phyloP scores from a whole-genome alignment of 2,797 vertebrate species.

The Hyperoplus immaculatus region DNA sequence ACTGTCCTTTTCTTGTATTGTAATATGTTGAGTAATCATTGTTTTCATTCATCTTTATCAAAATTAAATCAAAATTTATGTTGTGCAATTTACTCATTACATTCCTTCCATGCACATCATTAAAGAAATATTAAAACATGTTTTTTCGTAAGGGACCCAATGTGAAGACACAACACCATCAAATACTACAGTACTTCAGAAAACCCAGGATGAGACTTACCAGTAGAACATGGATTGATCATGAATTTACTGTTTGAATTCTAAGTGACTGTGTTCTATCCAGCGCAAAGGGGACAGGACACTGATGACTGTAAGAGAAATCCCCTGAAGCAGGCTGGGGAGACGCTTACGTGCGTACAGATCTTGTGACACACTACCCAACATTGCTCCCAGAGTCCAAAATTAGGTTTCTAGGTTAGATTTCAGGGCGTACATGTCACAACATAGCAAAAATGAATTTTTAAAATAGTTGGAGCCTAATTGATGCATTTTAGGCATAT shows the following conservation, averaged over 20 bases:
- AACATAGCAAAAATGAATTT: slow-evolving; percentile 27
- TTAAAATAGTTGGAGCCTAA: slow-evolving; percentile 54
- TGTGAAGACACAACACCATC: not conserved
- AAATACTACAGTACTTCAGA: slow-evolving; percentile 9
- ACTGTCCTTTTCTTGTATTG: no score
- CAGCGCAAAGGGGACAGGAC: slow-evolving; percentile 40
- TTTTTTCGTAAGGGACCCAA: not conserved
- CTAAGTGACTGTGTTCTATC: slow-evolving; percentile 12
- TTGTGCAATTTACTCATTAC: not conserved
- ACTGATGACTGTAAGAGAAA: slow-evolving; percentile 66
- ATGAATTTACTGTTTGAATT: slow-evolving; percentile 63
- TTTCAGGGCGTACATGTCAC: slow-evolving; percentile 48
- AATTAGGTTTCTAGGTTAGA: slow-evolving; percentile 68
- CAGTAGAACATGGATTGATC: slow-evolving; percentile 28
- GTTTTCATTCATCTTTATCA: no score
- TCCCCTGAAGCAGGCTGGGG: slow-evolving; percentile 60
- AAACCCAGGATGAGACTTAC: not conserved
- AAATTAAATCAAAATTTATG: no score
- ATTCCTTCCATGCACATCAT: not conserved
- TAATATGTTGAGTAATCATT: no score
- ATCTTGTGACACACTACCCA: slow-evolving; percentile 73
- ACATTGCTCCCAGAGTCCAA: slow-evolving; percentile 41
- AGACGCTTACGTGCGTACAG: slow-evolving; percentile 28
- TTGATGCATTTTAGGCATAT: no score
- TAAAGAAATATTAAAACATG: not conserved